These are phyloP conservation scores for Papilio demoleus DNA, from an alignment of 2,888 invertebrate species.

Conservation along the genomic window DNA sequence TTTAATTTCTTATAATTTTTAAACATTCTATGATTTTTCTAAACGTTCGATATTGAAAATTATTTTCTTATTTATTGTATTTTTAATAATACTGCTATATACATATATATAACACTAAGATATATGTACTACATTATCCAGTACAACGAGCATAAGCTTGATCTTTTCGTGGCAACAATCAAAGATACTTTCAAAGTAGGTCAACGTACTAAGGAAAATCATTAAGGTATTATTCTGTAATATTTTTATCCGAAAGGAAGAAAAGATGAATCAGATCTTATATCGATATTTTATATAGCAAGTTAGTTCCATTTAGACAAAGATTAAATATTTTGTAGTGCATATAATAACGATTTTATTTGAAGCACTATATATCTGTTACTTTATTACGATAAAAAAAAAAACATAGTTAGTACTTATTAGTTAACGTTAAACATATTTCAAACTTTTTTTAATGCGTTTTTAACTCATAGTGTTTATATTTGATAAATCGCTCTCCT, in stretches of 20 bases:
- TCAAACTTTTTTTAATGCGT: no score
- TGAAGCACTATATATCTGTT: background rate
- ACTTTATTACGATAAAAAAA: no score
- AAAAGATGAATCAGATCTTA: constrained; percentile 12
- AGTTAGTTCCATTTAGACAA: background rate
- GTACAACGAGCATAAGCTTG: constrained; percentile 1
- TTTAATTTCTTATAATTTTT: background rate
- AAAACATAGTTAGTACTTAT: no score
- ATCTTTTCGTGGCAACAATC: constrained; percentile 24
- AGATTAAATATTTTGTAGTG: background rate
- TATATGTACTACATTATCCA: constrained; percentile 15
- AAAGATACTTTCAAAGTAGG: constrained; percentile 21
- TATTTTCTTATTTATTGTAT: no score
- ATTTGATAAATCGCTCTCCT: no score
- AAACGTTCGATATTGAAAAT: no score
- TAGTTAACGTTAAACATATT: no score
- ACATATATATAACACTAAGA: background rate
- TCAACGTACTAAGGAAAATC: constrained; percentile 29
- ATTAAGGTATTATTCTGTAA: constrained; percentile 19
- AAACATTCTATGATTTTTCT: no score
- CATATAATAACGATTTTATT: background rate
- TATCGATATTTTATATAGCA: background rate
- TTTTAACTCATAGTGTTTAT: no score
- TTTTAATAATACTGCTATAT: background rate
- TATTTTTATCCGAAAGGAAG: background rate